Percentiles rank a stretch among this genome's conserved stretches.
phyloP scores from a whole-genome alignment of 2,797 vertebrate species.

The Sardinella longiceps region DNA sequence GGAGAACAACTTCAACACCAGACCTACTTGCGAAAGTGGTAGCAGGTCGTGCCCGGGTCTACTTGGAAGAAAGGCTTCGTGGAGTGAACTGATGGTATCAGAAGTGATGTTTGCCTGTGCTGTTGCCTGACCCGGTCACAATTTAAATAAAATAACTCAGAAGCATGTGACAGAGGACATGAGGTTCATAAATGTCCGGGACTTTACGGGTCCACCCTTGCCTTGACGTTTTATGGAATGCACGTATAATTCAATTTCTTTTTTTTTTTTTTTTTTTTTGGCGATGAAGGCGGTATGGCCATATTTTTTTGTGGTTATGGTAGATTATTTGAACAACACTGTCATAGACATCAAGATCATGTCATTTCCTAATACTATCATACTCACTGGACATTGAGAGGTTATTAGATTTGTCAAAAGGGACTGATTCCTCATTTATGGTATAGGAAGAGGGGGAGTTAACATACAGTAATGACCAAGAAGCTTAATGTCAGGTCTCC shows the following conservation, averaged over 20 bases:
- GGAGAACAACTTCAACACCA: conserved; percentile 41
- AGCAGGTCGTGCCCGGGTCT: conserved; percentile 41
- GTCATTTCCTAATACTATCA: conserved; percentile 2
- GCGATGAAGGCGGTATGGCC: conserved; percentile 8
- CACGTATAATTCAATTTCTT: not conserved
- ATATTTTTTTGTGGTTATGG: conserved; percentile 18
- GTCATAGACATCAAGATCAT: conserved; percentile 19
- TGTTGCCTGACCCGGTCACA: conserved; percentile 6
- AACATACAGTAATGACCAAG: not conserved
- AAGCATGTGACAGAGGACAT: conserved; percentile 23
- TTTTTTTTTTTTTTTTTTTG: not conserved
- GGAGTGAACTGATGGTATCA: conserved; percentile 24
- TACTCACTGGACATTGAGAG: not conserved
- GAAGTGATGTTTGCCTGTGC: conserved; percentile 22
- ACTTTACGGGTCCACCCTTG: conserved; percentile 13
- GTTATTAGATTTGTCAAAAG: conserved; percentile 10
- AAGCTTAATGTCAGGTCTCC: not conserved
- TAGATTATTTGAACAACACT: conserved; percentile 21
- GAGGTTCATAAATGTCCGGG: conserved; percentile 19
- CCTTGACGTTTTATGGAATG: not conserved
- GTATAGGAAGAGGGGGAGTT: not conserved
- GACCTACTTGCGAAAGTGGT: conserved; percentile 31
- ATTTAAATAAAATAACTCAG: conserved; percentile 25
- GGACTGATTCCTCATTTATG: not conserved
- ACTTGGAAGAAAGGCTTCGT: not conserved